Percentiles rank a stretch among this genome's conserved stretches.
Conservation (phyloP, 92 coral and sea anemone species). For the Diadumene lineata region DNA sequence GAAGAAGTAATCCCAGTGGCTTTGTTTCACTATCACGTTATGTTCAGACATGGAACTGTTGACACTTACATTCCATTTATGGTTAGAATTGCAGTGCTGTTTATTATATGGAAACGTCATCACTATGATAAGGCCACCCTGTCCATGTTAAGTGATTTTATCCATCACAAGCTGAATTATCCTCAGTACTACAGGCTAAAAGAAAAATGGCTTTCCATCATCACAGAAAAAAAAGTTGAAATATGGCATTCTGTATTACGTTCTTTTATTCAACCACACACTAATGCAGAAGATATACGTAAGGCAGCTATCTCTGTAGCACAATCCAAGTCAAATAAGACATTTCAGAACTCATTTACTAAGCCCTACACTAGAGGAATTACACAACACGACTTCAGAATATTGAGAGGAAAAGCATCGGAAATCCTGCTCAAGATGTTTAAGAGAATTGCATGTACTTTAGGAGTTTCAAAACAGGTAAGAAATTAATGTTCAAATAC, state of each 20-base stretch:
- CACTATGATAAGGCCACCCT: constrained; percentile 55
- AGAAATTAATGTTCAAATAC: not conserved
- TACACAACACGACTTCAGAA: constrained; percentile 9
- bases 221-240: constrained; percentile 47
- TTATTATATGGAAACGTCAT: constrained; percentile 33
- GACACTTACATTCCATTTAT: constrained; percentile 22
- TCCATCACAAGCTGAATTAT: constrained; percentile 37
- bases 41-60: constrained; percentile 39
- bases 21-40: constrained; percentile 22
- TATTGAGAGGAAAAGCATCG: constrained; percentile 26
- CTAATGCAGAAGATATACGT: constrained; percentile 7
- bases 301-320: constrained; percentile 16
- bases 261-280: constrained; percentile 10
- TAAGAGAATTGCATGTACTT: constrained; percentile 9
- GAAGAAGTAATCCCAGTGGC: constrained; percentile 49
- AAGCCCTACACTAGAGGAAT: constrained; percentile 21
- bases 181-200: constrained; percentile 41
- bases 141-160: constrained; percentile 42
- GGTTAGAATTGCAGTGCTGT: constrained; percentile 35
- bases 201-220: constrained; percentile 25
- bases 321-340: not conserved
- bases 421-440: constrained; percentile 19
- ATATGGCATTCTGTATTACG: constrained; percentile 46
- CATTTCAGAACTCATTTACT: constrained; percentile 13
- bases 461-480: constrained; percentile 28